Percentiles rank a stretch among this genome's conserved stretches.
Conservation (phyloP, 2,797 vertebrate genomes). For the Prunella strophiata region DNA sequence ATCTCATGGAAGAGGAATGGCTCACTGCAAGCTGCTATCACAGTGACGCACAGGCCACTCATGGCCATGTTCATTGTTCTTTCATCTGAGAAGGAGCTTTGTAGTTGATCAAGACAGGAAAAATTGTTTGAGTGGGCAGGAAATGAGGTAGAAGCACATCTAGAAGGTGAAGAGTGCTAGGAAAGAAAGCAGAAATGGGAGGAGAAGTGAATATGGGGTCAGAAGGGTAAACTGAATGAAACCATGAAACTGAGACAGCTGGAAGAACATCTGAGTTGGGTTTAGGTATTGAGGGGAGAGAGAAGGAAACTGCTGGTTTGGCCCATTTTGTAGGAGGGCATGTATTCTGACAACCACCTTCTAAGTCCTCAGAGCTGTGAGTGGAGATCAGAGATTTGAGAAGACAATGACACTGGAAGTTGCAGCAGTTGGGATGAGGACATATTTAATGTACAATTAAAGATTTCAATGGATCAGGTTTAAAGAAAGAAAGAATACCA, state of each 20-base stretch:
- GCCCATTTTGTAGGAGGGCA: background rate
- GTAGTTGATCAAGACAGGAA: background rate
- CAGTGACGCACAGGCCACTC: background rate
- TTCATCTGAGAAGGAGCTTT: background rate
- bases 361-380: background rate
- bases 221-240: background rate
- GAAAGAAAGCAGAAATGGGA: background rate
- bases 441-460: constrained; percentile 20
- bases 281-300: background rate
- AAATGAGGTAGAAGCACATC: background rate
- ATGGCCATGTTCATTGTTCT: background rate
- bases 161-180: background rate
- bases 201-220: background rate
- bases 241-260: background rate
- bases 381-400: background rate
- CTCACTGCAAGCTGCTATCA: background rate
- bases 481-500: constrained; percentile 30
- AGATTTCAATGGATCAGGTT: background rate
- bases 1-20: background rate
- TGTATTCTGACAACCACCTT: background rate
- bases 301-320: background rate
- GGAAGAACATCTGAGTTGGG: background rate
- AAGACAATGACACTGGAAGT: background rate
- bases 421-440: background rate
- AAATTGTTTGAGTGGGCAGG: background rate